Evolutionary conservation across 2,797 vertebrate genomes (phyloP).

Genomic region (Oreortyx pictus): DNA sequence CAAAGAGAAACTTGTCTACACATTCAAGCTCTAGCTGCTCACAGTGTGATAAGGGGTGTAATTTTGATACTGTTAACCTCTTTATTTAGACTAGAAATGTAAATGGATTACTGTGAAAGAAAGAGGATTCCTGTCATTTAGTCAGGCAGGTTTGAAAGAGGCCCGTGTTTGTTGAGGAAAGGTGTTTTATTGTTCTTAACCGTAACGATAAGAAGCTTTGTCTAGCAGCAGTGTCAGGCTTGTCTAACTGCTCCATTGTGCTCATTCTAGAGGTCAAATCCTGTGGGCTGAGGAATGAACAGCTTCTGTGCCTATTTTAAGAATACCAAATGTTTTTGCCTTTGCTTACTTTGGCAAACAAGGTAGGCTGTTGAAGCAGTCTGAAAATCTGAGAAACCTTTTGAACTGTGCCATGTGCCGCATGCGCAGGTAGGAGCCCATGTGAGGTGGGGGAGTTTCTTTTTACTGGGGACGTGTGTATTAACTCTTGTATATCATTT

Average conservation of each 20-base stretch:
- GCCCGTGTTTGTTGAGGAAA: not conserved
- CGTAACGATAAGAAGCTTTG: not conserved
- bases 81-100: not conserved
- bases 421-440: accelerated
- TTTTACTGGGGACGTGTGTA: not conserved
- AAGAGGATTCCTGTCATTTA: not conserved
- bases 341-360: not conserved
- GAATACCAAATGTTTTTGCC: not conserved
- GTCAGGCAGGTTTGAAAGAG: not conserved
- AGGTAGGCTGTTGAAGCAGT: not conserved
- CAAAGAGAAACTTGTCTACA: not conserved
- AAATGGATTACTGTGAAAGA: not conserved
- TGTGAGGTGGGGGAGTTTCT: not conserved
- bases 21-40: not conserved
- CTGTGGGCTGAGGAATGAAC: not conserved
- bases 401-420: not conserved
- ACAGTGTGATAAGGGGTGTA: not conserved
- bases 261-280: slow-evolving; percentile 17
- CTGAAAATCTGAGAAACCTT: not conserved
- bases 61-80: not conserved
- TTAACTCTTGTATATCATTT: not conserved
- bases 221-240: slow-evolving; percentile 10
- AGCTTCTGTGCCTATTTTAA: not conserved
- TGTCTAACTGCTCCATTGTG: not conserved
- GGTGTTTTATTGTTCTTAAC: not conserved